Base-by-base conservation (phyloP, 2,797 vertebrate species). In the Anisognathus igniventris region DNA sequence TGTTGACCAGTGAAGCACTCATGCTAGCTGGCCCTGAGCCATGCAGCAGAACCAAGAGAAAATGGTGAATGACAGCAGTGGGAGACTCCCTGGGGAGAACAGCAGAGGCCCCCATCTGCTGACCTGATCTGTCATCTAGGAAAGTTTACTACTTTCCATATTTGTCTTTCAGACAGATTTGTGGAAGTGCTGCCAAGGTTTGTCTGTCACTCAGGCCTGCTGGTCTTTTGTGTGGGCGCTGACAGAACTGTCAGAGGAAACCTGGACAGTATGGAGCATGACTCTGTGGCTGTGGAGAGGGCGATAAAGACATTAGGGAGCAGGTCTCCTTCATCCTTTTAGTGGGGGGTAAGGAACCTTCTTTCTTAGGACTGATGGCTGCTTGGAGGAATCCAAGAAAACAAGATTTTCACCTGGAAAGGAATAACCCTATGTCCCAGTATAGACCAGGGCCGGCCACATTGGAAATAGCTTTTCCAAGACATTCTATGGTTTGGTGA, bases 401-500 rank as follows among this genome's bases (percentile, higher is more conserved):
- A 5, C 6, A 66, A 20, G 9, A 53, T 54, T 23, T 81, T n/a
- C 4, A 53, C 9, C 15, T 62, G 22, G 15, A 24, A 81, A 90
- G 30, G 20, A 56, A 30, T n/a, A 79, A 31, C 3, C 2, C 3
- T 6, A 3, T 3, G 1, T 65, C 6, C 11, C 22, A 22, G 2
- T 28, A 23, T 13, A 77, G 16, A 2, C 8, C 25, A 45, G 18
- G 5, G n/a, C 7, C 0, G 1, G 30, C 1, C 22, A 42, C 12
- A 24, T 1, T 5, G 18, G 19, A 77, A 48, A 35, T 18, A 65
- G 4, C 5, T 73, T 91, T 83, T 48, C 37, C 51, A 28, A 61
- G 40, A 39, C 53, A 18, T 76, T 37, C 31, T 10, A 2, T 48
- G 27, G 7, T 24, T 51, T 77, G 11, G 27, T 31, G 33, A 24